Evolutionary conservation across 2,888 invertebrate species (phyloP).

Genomic region (Lepidonotus clava): DNA sequence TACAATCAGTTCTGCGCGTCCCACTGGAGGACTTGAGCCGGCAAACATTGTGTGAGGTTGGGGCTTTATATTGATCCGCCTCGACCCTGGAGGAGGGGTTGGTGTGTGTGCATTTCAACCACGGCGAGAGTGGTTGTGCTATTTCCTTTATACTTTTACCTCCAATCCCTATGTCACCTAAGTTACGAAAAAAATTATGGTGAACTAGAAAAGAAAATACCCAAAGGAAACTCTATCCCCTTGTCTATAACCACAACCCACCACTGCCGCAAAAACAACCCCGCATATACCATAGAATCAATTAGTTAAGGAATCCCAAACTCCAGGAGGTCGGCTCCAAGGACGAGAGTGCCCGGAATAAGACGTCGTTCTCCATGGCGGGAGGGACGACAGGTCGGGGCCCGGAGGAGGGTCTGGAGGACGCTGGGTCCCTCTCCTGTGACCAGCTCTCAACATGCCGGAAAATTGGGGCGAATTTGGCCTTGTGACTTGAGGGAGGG

Average conservation of each 20-base stretch:
- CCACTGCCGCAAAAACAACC: too few species aligned
- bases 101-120: too few species aligned
- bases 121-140: too few species aligned
- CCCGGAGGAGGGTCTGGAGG: not conserved
- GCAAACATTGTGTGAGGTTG: not conserved
- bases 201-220: too few species aligned
- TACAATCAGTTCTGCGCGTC: not conserved
- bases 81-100: too few species aligned
- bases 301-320: not conserved
- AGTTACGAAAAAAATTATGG: too few species aligned
- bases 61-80: too few species aligned
- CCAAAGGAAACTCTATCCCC: too few species aligned
- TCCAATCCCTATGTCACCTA: too few species aligned
- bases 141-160: too few species aligned
- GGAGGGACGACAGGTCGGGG: not conserved
- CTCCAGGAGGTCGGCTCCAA: not conserved
- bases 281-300: too few species aligned
- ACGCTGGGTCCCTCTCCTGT: not conserved
- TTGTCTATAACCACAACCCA: too few species aligned
- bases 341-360: not conserved
- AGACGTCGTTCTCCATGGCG: not conserved
- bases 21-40: not conserved
- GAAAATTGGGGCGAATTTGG: constrained; percentile 25
- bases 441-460: not conserved
- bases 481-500: not conserved